Percentiles rank a stretch among this genome's conserved stretches.
Conservation (phyloP, 2,888 invertebrate species). For the Philereme vetulata region DNA sequence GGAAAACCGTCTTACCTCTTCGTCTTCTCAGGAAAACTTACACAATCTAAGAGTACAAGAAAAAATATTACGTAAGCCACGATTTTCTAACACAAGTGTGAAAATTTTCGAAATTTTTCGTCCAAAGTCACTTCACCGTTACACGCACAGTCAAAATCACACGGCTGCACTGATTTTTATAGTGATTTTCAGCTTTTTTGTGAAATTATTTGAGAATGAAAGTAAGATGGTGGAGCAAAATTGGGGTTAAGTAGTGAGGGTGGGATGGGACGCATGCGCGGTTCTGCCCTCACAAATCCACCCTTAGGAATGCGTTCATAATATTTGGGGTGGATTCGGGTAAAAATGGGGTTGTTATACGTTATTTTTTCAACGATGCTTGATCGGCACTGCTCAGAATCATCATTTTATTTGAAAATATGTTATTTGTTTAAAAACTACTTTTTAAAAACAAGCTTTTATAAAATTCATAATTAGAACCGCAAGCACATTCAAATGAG, state of each 20-base stretch:
- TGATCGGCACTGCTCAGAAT: no score
- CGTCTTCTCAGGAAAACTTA: slow-evolving; percentile 40
- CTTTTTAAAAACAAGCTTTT: no score
- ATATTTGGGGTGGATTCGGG: slow-evolving; percentile 27
- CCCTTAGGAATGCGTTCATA: slow-evolving; percentile 57
- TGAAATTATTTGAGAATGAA: slow-evolving; percentile 48
- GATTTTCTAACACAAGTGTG: slow-evolving; percentile 33
- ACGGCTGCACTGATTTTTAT: slow-evolving; percentile 9
- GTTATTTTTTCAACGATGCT: not conserved
- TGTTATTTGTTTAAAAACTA: no score
- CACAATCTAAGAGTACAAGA: slow-evolving; percentile 46
- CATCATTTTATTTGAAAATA: no score
- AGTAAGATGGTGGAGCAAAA: slow-evolving; percentile 74
- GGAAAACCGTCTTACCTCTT: slow-evolving; percentile 31
- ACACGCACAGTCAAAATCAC: slow-evolving; percentile 29
- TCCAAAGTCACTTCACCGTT: slow-evolving; percentile 43
- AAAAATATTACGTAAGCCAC: slow-evolving; percentile 57
- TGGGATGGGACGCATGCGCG: slow-evolving; percentile 60
- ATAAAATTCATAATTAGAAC: no score
- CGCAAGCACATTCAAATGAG: no score
- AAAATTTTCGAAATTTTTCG: slow-evolving; percentile 31
- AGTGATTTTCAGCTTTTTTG: slow-evolving; percentile 28
- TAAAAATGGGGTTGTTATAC: slow-evolving; percentile 16
- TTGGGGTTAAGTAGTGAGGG: slow-evolving; percentile 60
- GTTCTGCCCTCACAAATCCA: slow-evolving; percentile 37